Conservation (phyloP, 2,113 vertebrate species). For the Mustela lutreola region DNA sequence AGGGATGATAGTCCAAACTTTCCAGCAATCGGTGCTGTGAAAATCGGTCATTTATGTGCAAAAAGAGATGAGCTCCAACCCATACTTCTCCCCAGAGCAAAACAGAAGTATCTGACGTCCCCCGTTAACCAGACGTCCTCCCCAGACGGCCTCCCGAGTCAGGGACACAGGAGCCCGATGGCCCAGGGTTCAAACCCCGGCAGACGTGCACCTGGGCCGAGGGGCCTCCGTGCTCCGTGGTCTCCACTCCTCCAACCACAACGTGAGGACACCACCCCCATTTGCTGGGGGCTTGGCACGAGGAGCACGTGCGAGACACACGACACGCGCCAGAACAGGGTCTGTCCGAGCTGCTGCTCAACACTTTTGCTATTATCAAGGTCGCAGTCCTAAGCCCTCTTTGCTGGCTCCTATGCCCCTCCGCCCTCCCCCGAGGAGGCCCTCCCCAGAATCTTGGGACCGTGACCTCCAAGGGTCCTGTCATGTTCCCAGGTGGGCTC, state of each 20-base stretch:
- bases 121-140: fast-evolving
- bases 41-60: fast-evolving
- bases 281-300: fast-evolving
- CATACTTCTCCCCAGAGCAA: neutral
- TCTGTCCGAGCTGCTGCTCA: fast-evolving
- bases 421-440: fast-evolving
- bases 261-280: fast-evolving
- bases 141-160: fast-evolving
- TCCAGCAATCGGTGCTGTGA: fast-evolving
- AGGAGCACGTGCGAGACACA: fast-evolving
- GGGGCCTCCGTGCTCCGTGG: neutral
- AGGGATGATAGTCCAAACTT: fast-evolving
- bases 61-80: fast-evolving
- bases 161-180: fast-evolving
- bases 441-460: too few species aligned
- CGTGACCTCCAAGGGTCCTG: neutral
- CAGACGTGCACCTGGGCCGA: fast-evolving
- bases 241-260: neutral
- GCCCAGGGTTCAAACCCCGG: fast-evolving
- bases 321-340: fast-evolving
- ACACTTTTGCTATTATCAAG: fast-evolving
- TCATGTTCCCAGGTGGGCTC: neutral
- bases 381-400: fast-evolving
- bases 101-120: neutral
- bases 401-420: neutral